Conservation (phyloP, 1,140 invertebrate genomes). For the Samia ricini region DNA sequence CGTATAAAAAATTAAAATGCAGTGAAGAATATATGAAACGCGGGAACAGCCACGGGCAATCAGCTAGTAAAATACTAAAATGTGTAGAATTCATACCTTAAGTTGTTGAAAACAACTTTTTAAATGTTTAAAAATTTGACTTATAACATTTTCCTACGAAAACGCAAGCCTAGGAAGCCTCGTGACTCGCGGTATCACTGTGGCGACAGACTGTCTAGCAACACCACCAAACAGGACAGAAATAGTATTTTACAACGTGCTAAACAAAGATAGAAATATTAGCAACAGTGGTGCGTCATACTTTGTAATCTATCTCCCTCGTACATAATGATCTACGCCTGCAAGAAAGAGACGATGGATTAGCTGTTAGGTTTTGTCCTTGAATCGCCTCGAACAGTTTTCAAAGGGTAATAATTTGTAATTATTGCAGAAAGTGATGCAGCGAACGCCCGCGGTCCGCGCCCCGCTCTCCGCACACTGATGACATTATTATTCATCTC, state of each 20-base stretch:
- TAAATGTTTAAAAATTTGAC: not conserved
- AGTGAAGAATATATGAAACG: too few species aligned
- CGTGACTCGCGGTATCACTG: not conserved
- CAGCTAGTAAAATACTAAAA: not conserved
- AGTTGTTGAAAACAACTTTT: too few species aligned
- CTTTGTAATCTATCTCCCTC: conserved; percentile 8
- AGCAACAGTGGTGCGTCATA: conserved; percentile 14
- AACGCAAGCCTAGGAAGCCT: conserved; percentile 2
- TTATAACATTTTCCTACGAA: not conserved
- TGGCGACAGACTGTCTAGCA: conserved; percentile 40
- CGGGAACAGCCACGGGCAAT: too few species aligned
- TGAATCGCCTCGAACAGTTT: conserved; percentile 7
- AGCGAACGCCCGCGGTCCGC: not conserved
- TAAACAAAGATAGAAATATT: conserved; percentile 16
- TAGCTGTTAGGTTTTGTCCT: conserved; percentile 2
- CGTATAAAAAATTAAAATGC: too few species aligned
- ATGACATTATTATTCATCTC: too few species aligned
- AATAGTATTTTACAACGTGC: not conserved
- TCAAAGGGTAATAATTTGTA: conserved; percentile 11
- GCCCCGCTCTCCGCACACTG: too few species aligned
- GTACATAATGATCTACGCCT: not conserved
- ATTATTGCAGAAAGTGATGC: conserved; percentile 4
- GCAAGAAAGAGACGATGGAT: not conserved
- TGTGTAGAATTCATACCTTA: too few species aligned
- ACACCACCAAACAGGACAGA: conserved; percentile 17